A percentile compares a stretch with the other conserved stretches of the same genome.
phyloP scores from a whole-genome alignment of 1,140 invertebrate species.

The Drosophila nebulosa region DNA sequence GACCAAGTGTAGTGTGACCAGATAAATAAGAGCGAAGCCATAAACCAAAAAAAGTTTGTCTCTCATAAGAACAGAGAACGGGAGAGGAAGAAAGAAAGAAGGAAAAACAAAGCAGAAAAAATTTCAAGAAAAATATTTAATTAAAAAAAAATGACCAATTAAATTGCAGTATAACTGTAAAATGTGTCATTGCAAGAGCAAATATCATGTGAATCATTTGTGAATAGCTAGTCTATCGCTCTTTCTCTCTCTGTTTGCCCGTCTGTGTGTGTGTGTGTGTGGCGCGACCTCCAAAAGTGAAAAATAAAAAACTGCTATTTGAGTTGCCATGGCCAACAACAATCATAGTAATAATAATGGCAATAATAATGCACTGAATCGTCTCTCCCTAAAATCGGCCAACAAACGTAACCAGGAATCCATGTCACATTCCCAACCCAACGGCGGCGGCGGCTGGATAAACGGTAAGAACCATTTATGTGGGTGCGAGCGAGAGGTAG shows the following conservation, averaged over 20 bases:
- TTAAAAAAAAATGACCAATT: not conserved
- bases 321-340: conserved; percentile 55
- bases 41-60: not conserved
- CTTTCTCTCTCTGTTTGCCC: not conserved
- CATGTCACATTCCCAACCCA: conserved; percentile 89
- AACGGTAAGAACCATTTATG: conserved; percentile 85
- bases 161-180: not conserved
- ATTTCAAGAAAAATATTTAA: not conserved
- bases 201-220: not conserved
- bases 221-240: not conserved
- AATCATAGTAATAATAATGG: conserved; percentile 45
- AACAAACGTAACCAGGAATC: conserved; percentile 76
- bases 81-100: not conserved
- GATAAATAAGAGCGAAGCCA: too few relatives aligned
- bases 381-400: conserved; percentile 61
- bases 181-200: not conserved
- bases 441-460: conserved; percentile 86
- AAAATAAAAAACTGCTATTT: not conserved
- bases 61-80: not conserved
- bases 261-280: not conserved
- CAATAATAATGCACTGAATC: conserved; percentile 60
- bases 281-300: not conserved
- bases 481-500: not conserved
- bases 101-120: conserved; percentile 10
- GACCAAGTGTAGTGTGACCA: not conserved